Percentiles rank a stretch among this genome's conserved stretches.
These are phyloP conservation scores for Anthonomus grandis DNA, from an alignment of 1,140 invertebrate species.

Conservation along the genomic window DNA sequence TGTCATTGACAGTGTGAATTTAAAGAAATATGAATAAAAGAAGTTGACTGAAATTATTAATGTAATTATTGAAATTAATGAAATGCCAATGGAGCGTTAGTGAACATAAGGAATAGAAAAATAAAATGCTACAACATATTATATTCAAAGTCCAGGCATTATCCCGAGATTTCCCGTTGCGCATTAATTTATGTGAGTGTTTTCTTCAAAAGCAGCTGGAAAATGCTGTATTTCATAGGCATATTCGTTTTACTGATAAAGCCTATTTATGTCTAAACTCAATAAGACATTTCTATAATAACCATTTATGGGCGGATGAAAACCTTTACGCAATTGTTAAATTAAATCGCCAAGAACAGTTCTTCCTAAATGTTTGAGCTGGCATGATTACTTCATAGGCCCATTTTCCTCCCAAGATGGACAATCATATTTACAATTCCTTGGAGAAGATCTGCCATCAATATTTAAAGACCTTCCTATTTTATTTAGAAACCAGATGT, in stretches of 20 bases:
- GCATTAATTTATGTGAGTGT: slow-evolving; percentile 4
- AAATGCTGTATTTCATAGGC: slow-evolving; percentile 1
- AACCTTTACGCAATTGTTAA: slow-evolving; percentile 1
- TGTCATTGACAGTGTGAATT: too few species aligned
- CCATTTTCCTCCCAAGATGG: slow-evolving; percentile 1
- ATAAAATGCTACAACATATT: too few species aligned
- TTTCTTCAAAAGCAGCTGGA: neutral
- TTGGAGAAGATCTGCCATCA: slow-evolving; percentile 1
- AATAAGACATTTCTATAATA: too few species aligned
- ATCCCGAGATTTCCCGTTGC: too few species aligned
- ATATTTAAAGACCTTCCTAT: slow-evolving; percentile 2
- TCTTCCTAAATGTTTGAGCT: slow-evolving; percentile 2
- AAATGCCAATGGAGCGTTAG: too few species aligned
- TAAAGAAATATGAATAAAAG: too few species aligned
- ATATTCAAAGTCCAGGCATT: slow-evolving; percentile 6
- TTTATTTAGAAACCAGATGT: slow-evolving; percentile 3
- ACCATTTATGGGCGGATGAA: too few species aligned
- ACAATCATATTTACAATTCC: slow-evolving; percentile 1
- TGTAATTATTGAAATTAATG: too few species aligned
- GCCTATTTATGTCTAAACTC: neutral
- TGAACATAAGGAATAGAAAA: too few species aligned
- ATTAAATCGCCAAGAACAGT: slow-evolving; percentile 2
- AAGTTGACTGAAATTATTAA: too few species aligned
- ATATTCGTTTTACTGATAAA: slow-evolving; percentile 3
- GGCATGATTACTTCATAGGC: slow-evolving; percentile 5